phyloP scores from a whole-genome alignment of 2,797 vertebrate genomes.

The Hydrocynus forskahlii region DNA sequence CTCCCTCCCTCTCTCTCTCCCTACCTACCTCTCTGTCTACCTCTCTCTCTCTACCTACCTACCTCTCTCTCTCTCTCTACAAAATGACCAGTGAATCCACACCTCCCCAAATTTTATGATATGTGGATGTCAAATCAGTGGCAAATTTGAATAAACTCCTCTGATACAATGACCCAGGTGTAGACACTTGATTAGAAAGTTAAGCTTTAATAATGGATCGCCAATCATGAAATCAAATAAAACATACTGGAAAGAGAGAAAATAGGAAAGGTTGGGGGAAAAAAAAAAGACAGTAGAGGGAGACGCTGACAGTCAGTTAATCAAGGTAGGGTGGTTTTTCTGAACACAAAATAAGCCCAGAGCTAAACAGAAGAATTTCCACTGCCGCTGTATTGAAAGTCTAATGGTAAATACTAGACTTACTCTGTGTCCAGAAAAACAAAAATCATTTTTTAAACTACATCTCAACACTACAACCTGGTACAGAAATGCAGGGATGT shows the following conservation, averaged over 20 bases:
- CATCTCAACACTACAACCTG: slow-evolving; percentile 80
- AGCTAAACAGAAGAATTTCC: background rate
- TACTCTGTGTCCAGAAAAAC: slow-evolving; percentile 14
- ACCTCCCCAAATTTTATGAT: too few relatives aligned
- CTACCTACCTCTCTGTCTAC: too few relatives aligned
- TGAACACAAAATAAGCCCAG: slow-evolving; percentile 20
- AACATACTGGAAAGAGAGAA: slow-evolving; percentile 28
- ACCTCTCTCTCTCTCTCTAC: too few relatives aligned
- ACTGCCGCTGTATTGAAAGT: slow-evolving; percentile 48
- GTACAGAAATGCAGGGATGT: slow-evolving; percentile 63
- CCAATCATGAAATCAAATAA: slow-evolving; percentile 59
- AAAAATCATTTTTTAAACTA: slow-evolving; percentile 73
- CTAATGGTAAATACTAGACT: slow-evolving; percentile 9
- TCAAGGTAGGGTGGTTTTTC: slow-evolving; percentile 61
- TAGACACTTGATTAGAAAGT: slow-evolving; percentile 63
- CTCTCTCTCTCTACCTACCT: too few relatives aligned
- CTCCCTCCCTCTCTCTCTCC: too few relatives aligned
- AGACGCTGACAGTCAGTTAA: slow-evolving; percentile 35
- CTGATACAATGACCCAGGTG: too few relatives aligned
- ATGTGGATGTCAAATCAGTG: too few relatives aligned
- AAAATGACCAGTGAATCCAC: too few relatives aligned
- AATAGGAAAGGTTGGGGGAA: slow-evolving; percentile 54
- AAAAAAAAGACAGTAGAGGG: slow-evolving; percentile 32
- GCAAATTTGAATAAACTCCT: too few relatives aligned
- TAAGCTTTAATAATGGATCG: slow-evolving; percentile 69